phyloP scores from a whole-genome alignment of 2,113 vertebrate genomes.

The Capreolus pygargus region DNA sequence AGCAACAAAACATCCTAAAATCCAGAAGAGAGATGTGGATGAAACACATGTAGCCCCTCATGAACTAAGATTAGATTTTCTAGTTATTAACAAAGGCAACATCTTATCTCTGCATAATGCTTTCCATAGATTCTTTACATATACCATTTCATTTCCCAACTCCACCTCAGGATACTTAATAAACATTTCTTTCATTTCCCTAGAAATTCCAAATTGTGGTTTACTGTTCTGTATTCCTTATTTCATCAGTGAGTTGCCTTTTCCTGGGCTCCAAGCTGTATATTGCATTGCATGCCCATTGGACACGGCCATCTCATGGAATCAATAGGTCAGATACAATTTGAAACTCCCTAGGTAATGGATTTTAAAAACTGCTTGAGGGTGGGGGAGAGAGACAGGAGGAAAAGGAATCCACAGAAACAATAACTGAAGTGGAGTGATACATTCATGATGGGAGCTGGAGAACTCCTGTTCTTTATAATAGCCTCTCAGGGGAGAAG shows the following conservation, averaged over 20 bases:
- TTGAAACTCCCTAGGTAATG: slow-evolving; percentile 66
- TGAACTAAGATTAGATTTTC: not conserved
- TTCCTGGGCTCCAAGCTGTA: slow-evolving; percentile 20
- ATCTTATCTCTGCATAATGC: not conserved
- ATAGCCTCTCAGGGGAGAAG: slow-evolving; percentile 66
- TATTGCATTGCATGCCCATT: slow-evolving; percentile 49
- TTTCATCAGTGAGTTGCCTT: not conserved
- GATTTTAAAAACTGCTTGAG: slow-evolving; percentile 70
- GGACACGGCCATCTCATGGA: slow-evolving; percentile 32
- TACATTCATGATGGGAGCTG: slow-evolving; percentile 39
- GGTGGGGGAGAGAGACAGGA: slow-evolving; percentile 35
- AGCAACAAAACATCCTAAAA: not conserved
- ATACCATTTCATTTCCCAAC: not conserved
- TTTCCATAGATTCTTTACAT: not conserved
- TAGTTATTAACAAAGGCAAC: not conserved
- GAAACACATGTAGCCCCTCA: not conserved
- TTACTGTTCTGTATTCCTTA: not conserved
- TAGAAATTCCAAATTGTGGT: not conserved
- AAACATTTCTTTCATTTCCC: not conserved
- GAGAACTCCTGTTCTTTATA: slow-evolving; percentile 56
- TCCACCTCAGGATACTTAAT: not conserved
- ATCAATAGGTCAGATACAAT: slow-evolving; percentile 71
- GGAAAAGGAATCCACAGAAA: slow-evolving; percentile 43
- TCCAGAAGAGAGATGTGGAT: not conserved
- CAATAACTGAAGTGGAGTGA: slow-evolving; percentile 67